Base-by-base conservation (phyloP, 1,140 invertebrate genomes). In the Drosophila sechellia region DNA sequence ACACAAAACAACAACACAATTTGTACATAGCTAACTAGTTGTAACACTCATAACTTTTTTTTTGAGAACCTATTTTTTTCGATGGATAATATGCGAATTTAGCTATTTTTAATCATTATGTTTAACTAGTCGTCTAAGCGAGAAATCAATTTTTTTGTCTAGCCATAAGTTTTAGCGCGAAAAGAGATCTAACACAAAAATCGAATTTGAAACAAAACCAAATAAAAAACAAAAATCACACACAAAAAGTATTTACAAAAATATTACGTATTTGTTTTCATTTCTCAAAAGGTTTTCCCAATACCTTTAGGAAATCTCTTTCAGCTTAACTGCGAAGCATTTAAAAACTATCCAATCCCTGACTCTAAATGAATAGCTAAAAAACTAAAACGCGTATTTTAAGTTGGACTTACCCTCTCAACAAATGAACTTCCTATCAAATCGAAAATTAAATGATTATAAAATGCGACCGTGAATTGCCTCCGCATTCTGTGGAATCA, bases 121-220 rank as follows among this genome's bases (percentile, higher is more conserved):
- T 86, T 81, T 78, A 81, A 75, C 66, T 85, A 86, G 81, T 54
- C 77, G 63, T 40, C 20, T 89, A 90, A 89, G 85, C n/a, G 42
- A 74, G 58, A 52, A 73, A 72, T 75, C 63, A 77, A 79, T 86
- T 87, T 87, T 85, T 87, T 87, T 87, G 81, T 87, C 73, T 87
- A 87, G 83, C 46, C 15, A 75, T 87, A 90, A 90, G 79, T 77
- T 77, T 86, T 90, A 86, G 81, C 72, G 81, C 58, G 81, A 86
- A 68, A 68, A 65, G 80, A 87, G 74, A 77, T 69, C 61, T 69
- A 90, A 85, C 77, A 80, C 72, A 80, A 83, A 86, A 83, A 83
- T 83, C 81, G 81, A 90, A 90, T 86, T 90, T 90, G 64, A 69
- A 31, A 60, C 63, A 56, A 89, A 86, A 86, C 68, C 78, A 74